Evolutionary conservation across 30 jellyfish, hydroid and myxozoan genomes (phyloP).

Genomic region (Aurelia aurita): DNA sequence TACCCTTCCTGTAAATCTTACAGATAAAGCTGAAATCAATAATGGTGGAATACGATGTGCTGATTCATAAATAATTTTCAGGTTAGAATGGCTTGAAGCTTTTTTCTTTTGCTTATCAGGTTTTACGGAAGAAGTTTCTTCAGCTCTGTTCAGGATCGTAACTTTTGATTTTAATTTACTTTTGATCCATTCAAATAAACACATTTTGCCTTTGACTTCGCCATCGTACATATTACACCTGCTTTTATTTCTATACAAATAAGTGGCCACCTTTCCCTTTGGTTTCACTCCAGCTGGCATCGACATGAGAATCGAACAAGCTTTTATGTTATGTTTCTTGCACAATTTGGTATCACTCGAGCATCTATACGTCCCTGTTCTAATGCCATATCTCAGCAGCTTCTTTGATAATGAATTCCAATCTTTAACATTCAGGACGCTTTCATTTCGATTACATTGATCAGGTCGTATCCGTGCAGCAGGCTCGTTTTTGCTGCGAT

Average conservation of each 20-base stretch:
- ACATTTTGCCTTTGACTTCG: constrained; percentile 20
- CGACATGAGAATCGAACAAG: constrained; percentile 74
- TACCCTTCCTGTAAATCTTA: constrained; percentile 90
- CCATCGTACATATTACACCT: constrained; percentile 30
- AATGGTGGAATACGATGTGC: constrained; percentile 71
- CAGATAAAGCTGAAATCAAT: constrained; percentile 84
- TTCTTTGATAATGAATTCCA: constrained; percentile 71
- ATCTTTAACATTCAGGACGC: constrained; percentile 14
- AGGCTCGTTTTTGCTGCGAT: constrained; percentile 24
- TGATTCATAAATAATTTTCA: constrained; percentile 54
- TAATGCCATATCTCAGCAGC: constrained; percentile 70
- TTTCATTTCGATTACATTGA: constrained; percentile 42
- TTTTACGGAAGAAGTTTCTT: constrained; percentile 3
- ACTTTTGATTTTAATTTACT: constrained; percentile 73
- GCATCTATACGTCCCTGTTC: constrained; percentile 84
- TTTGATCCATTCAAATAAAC: constrained; percentile 80
- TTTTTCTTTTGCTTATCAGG: not conserved
- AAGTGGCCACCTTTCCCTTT: constrained; percentile 86
- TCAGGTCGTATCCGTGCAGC: constrained; percentile 19
- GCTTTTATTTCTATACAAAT: constrained; percentile 48
- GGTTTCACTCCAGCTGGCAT: constrained; percentile 91
- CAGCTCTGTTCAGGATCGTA: constrained; percentile 25
- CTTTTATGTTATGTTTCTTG: constrained; percentile 24
- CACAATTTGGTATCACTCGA: constrained; percentile 62
- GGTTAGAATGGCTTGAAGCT: constrained; percentile 8